Conservation (phyloP, 2,113 vertebrate species). For the Ceuthmochares aereus region DNA sequence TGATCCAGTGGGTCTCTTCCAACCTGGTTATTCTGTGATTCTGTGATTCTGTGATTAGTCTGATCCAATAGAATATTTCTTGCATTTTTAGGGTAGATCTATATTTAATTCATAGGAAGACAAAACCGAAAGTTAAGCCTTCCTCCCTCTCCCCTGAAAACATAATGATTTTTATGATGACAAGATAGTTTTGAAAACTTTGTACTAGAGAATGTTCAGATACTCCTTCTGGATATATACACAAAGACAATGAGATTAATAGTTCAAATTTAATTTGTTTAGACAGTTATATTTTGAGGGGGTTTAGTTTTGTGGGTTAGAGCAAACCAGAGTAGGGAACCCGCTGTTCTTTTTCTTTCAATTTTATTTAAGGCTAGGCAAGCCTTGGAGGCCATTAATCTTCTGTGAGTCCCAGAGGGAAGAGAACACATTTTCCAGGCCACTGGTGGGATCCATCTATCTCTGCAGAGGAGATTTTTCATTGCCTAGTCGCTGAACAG, state of each 20-base stretch:
- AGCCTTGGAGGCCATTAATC: slow-evolving; percentile 52
- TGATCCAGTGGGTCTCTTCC: too few relatives aligned
- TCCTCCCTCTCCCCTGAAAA: not conserved
- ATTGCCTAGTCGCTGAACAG: slow-evolving; percentile 56
- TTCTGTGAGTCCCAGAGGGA: slow-evolving; percentile 34
- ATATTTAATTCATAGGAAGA: not conserved
- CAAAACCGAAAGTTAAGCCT: not conserved
- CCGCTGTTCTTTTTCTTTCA: not conserved
- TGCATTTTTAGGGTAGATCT: not conserved
- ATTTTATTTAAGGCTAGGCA: slow-evolving; percentile 53
- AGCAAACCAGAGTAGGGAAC: not conserved
- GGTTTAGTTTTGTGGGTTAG: slow-evolving; percentile 4
- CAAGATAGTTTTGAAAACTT: not conserved
- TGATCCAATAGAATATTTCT: not conserved
- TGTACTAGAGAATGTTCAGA: not conserved
- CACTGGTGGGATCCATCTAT: slow-evolving; percentile 61
- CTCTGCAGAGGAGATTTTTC: slow-evolving; percentile 61
- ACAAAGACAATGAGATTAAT: not conserved
- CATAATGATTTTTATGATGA: not conserved
- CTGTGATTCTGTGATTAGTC: too few relatives aligned
- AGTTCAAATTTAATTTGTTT: not conserved
- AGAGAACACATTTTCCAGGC: slow-evolving; percentile 59
- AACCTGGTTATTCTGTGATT: too few relatives aligned
- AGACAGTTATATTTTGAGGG: not conserved
- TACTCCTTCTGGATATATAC: not conserved